Conservation (phyloP, 2,797 vertebrate genomes). For the Enteromius radiatus region DNA sequence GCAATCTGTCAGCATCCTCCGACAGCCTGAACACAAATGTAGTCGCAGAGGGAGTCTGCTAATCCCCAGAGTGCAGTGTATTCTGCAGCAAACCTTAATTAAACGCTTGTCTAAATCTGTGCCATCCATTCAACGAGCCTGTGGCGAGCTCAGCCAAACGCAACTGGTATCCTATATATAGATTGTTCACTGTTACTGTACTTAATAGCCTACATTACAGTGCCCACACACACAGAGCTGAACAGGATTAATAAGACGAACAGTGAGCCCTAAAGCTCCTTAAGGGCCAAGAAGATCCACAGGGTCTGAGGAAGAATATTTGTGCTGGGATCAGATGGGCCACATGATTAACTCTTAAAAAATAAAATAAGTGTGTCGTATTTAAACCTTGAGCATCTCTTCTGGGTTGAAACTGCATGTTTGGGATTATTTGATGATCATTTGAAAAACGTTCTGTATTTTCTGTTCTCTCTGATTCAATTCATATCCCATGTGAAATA, state of each 20-base stretch:
- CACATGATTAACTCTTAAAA: neutral
- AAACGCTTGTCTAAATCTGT: constrained; percentile 46
- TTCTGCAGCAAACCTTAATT: constrained; percentile 37
- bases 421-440: neutral
- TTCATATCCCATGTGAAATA: neutral
- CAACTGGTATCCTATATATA: constrained; percentile 16
- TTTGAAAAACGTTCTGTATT: neutral
- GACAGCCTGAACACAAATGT: constrained; percentile 40
- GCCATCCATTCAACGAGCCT: constrained; percentile 16
- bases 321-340: neutral
- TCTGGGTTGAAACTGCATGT: neutral
- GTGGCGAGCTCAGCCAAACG: constrained; percentile 27
- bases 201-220: constrained; percentile 18
- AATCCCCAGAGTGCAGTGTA: constrained; percentile 40
- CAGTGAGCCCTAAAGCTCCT: constrained; percentile 51
- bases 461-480: neutral
- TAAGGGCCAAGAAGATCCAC: constrained; percentile 36
- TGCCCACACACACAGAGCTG: neutral
- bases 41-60: neutral
- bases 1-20: constrained; percentile 32
- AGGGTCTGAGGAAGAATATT: neutral
- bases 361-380: neutral
- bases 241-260: constrained; percentile 35
- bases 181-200: constrained; percentile 14
- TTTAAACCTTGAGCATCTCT: neutral